Evolutionary conservation across 2,113 vertebrate genomes (phyloP), one percentile per base, ranked within the genome.

Genomic region (Origma solitaria): DNA sequence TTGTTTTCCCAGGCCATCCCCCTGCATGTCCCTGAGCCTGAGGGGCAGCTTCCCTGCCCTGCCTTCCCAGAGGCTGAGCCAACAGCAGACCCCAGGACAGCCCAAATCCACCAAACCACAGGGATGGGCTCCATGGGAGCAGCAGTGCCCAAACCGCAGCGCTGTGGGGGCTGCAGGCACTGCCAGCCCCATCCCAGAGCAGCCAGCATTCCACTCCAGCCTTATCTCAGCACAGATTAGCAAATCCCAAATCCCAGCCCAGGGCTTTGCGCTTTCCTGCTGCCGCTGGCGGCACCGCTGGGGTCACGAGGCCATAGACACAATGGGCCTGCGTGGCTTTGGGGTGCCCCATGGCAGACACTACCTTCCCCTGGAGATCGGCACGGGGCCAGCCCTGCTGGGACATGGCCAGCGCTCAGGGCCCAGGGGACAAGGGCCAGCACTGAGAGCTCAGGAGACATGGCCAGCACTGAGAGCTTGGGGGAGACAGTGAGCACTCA

Each of bases 221-320:
- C 8, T 35, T 89, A 69, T 65, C 92, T 44, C 54, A 51, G 4
- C 81, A 15, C n/a, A 44, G 80, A 58, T 85, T 33, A 72, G 50
- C 62, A 38, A 65, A 86, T 10, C 49, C 64, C 62, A 38, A 65
- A 86, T 10, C 49, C 64, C 77, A 60, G 68, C 45, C 66, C n/a
- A 2, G 0, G 10, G 65, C 80, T 90, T 7, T 30, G 40, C 5
- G 3, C 18, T 86, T 53, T 65, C 76, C 91, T 53, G 66, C 88
- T 33, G 54, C 47, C 0, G 11, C 27, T 6, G 3, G 16, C 27
- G 1, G 33, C 78, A 5, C 71, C 11, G 5, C 38, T 0, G 1
- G 56, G 71, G 57, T 88, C 82, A 78, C 0, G 5, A 2, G 33
- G 86, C 15, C 83, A 44, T 75, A 25, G 76, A 50, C 83, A 82